These are phyloP conservation scores for Scopus umbretta DNA, from an alignment of 2,113 vertebrate genomes.

Conservation along the genomic window DNA sequence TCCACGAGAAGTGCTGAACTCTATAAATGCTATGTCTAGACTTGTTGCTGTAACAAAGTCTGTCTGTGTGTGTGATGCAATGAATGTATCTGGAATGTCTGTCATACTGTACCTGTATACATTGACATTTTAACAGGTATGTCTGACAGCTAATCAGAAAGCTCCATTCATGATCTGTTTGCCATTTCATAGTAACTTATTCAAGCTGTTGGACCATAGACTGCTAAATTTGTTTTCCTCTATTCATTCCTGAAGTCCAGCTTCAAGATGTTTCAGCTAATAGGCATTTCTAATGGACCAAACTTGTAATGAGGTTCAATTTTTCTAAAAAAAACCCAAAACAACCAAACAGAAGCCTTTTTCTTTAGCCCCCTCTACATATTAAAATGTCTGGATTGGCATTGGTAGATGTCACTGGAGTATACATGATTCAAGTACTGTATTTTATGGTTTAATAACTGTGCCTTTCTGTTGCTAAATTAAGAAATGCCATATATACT, in stretches of 20 bases:
- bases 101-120: conserved; percentile 41
- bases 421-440: conserved; percentile 70
- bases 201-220: conserved; percentile 9
- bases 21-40: conserved; percentile 59
- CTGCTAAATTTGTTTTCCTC: conserved; percentile 31
- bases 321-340: not conserved
- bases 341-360: not conserved
- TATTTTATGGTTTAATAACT: conserved; percentile 74
- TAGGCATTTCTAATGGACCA: conserved; percentile 68
- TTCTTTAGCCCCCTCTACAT: conserved; percentile 27
- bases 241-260: conserved; percentile 32
- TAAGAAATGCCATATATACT: conserved; percentile 76
- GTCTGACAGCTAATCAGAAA: conserved; percentile 52
- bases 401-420: conserved; percentile 8
- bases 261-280: conserved; percentile 29
- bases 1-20: conserved; percentile 34
- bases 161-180: conserved; percentile 35
- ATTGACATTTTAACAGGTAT: conserved; percentile 16
- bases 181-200: conserved; percentile 50
- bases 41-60: conserved; percentile 45
- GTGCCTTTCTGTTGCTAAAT: conserved; percentile 81
- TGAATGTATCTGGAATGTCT: conserved; percentile 57
- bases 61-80: not conserved
- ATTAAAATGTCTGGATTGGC: conserved; percentile 58
- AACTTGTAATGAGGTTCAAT: conserved; percentile 44